These are phyloP conservation scores for Eulimnadia texana DNA, from an alignment of 1,140 invertebrate genomes.

Conservation along the genomic window DNA sequence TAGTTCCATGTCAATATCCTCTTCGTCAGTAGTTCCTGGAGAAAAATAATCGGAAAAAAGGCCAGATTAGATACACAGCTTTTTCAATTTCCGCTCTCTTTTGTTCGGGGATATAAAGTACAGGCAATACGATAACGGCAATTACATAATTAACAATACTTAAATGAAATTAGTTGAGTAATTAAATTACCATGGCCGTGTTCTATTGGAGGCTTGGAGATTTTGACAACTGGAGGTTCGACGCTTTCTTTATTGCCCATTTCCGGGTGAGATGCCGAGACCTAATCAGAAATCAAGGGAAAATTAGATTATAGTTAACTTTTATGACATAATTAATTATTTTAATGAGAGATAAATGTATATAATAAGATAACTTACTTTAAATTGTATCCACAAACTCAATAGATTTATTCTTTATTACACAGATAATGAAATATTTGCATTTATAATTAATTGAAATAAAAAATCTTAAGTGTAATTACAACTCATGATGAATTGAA, in stretches of 20 bases:
- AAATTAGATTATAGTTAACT: too few species aligned
- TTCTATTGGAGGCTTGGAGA: not conserved
- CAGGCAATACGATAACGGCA: not conserved
- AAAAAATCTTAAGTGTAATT: too few species aligned
- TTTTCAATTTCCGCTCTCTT: not conserved
- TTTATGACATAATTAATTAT: too few species aligned
- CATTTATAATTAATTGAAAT: too few species aligned
- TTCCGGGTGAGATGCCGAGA: not conserved
- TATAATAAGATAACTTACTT: too few species aligned
- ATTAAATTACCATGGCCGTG: not conserved
- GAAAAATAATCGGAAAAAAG: too few species aligned
- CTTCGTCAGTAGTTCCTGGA: conserved; percentile 23
- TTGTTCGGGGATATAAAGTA: not conserved
- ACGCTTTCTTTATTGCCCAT: conserved; percentile 9
- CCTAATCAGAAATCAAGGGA: not conserved
- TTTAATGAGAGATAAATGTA: too few species aligned
- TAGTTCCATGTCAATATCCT: conserved; percentile 63
- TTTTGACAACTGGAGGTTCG: not conserved
- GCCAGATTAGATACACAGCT: not conserved
- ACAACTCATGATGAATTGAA: not conserved
- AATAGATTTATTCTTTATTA: too few species aligned
- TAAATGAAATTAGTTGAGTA: not conserved
- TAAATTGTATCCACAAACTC: too few species aligned
- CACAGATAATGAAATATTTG: too few species aligned
- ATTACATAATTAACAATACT: too few species aligned